Evolutionary conservation across 2,113 vertebrate genomes (phyloP), one percentile per base, ranked within the genome.

Genomic region (Python bivittatus): DNA sequence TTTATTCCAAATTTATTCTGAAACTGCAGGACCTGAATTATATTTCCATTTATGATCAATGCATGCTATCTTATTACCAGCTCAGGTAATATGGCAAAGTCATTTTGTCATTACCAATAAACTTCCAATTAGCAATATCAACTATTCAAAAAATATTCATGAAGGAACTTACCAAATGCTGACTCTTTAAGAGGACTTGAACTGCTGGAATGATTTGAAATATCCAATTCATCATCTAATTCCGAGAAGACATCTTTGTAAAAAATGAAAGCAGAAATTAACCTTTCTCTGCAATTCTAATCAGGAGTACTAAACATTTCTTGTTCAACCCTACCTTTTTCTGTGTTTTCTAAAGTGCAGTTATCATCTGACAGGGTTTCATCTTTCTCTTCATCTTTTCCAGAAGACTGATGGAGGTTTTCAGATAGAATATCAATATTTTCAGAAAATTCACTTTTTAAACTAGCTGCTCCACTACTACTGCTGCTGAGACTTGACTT

Each of bases 391-490:
- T 97, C 93, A 0, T 96, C 93, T 92, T 96, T 97, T 60, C 94
- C 90, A 64, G 56, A 60, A 4, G 94, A 56, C 53, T 93, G 90
- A 6, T 95, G 97, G 91, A 93, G 95, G 2, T 89, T 91, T 20
- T 94, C 96, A 0, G 92, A 33, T 20, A 94, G 86, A 2, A 96
- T 90, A 0, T 95, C 94, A 20, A 25, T 0, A 0, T 95, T 96
- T 93, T 96, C 97, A 22, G 96, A 98, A 92, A 97, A 96, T 17
- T 97, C 96, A 15, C 92, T 95, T 94, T 94, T 97, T 92, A 96
- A 95, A 88, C 95, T 97, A 53, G 95, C 90, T 38, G 95, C 88
- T n/a, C 96, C 96, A 22, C 91, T 95, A 92, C 95, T 97, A 90
- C 94, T 97, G 88, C 91, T 96, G 53, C 85, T 94, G 61, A 97